phyloP scores from a whole-genome alignment of 2,113 vertebrate species.

The Melanocharis versteri region DNA sequence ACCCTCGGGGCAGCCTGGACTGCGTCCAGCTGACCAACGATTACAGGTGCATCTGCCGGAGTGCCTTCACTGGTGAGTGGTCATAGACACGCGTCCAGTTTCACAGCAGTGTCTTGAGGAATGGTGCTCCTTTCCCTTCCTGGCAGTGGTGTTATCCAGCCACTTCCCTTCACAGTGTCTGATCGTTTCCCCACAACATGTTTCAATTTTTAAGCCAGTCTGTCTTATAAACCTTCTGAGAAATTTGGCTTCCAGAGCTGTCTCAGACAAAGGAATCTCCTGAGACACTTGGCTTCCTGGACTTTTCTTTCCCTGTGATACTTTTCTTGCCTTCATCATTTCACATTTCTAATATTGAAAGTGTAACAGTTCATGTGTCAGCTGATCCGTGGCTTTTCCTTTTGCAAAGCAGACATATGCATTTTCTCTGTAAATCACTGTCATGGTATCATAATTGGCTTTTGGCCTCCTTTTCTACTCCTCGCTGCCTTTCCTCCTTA shows the following conservation, averaged over 20 bases:
- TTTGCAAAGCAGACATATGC: background rate
- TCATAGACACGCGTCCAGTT: background rate
- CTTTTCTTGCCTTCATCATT: background rate
- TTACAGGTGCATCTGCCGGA: constrained; percentile 86
- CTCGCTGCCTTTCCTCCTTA: background rate
- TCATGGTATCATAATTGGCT: background rate
- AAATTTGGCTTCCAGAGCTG: background rate
- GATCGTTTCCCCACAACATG: background rate
- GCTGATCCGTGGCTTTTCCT: background rate
- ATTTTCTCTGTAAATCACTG: background rate
- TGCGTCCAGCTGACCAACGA: constrained; percentile 87
- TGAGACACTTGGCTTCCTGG: background rate
- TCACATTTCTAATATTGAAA: background rate
- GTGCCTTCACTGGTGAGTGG: constrained; percentile 84
- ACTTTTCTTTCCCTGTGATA: background rate
- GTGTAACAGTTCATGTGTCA: background rate
- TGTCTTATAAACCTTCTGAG: background rate
- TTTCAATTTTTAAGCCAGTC: background rate
- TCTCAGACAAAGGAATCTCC: background rate
- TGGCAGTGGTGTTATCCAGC: background rate
- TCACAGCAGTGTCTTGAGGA: background rate
- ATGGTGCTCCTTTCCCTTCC: background rate
- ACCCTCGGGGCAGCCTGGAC: constrained; percentile 83
- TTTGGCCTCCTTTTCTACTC: background rate
- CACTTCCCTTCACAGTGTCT: background rate